A percentile compares a stretch with the other conserved stretches of the same genome.
Conservation (phyloP, 2,113 vertebrate genomes). For the Labeo rohita region DNA sequence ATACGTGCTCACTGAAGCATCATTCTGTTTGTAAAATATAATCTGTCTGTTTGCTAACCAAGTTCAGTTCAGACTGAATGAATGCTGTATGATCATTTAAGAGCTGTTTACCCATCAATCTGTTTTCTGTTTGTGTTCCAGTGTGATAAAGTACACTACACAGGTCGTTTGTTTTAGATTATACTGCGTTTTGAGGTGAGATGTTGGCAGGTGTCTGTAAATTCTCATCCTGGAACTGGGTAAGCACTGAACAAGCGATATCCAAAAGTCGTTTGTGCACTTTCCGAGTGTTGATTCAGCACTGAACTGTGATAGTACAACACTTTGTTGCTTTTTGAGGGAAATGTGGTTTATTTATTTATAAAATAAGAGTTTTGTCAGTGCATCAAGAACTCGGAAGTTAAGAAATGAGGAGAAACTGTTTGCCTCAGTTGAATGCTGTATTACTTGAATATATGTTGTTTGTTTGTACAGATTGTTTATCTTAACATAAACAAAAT, state of each 20-base stretch:
- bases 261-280: conserved; percentile 14
- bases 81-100: neutral
- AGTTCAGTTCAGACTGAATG: neutral
- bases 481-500: neutral
- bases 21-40: neutral
- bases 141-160: neutral
- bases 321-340: neutral
- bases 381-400: neutral
- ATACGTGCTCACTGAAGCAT: neutral
- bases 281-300: conserved; percentile 26
- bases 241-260: conserved; percentile 29
- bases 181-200: neutral
- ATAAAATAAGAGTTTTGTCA: neutral
- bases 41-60: neutral
- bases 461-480: neutral
- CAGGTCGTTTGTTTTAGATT: neutral
- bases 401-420: neutral
- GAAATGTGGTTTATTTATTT: conserved; percentile 12
- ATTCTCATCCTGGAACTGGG: neutral
- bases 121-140: neutral
- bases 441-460: neutral
- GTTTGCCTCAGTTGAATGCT: neutral
- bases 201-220: conserved; percentile 17
- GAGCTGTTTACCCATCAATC: neutral
- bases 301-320: neutral